Evolutionary conservation across 2,888 invertebrate genomes (phyloP).

Genomic region (Alitta virens): DNA sequence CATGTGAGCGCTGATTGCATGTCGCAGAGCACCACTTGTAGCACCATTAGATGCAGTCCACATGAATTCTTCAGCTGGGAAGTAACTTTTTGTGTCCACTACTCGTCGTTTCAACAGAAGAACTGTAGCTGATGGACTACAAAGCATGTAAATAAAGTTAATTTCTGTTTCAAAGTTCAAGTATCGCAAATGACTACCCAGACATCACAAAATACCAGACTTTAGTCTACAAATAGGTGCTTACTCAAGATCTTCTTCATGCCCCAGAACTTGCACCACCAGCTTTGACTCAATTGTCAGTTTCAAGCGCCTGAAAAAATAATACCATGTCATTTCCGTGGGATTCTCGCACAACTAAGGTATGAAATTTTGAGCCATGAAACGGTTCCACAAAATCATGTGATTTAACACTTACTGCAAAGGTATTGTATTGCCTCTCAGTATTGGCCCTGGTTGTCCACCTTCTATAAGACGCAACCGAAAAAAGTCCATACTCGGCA

Average conservation of each 20-base stretch:
- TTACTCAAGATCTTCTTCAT: slow-evolving; percentile 49
- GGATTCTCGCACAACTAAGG: too few species aligned
- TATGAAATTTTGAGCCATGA: too few species aligned
- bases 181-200: too few species aligned
- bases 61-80: slow-evolving; percentile 37
- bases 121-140: slow-evolving; percentile 41
- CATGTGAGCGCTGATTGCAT: slow-evolving; percentile 33
- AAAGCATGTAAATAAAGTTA: too few species aligned
- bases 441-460: slow-evolving; percentile 30
- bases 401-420: slow-evolving; percentile 39
- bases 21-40: slow-evolving; percentile 33
- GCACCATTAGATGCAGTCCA: slow-evolving; percentile 44
- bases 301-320: slow-evolving; percentile 44
- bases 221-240: background rate
- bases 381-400: too few species aligned
- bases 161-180: too few species aligned
- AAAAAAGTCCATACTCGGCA: slow-evolving; percentile 37
- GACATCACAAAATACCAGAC: too few species aligned
- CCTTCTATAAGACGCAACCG: slow-evolving; percentile 39
- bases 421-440: slow-evolving; percentile 34
- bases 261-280: slow-evolving; percentile 44
- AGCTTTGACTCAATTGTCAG: slow-evolving; percentile 36
- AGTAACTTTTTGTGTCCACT: slow-evolving; percentile 36
- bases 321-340: too few species aligned
- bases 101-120: slow-evolving; percentile 37